Evolutionary conservation across 1,140 invertebrate genomes (phyloP), one percentile per base, ranked within the genome.

Genomic region (Sipha flava): DNA sequence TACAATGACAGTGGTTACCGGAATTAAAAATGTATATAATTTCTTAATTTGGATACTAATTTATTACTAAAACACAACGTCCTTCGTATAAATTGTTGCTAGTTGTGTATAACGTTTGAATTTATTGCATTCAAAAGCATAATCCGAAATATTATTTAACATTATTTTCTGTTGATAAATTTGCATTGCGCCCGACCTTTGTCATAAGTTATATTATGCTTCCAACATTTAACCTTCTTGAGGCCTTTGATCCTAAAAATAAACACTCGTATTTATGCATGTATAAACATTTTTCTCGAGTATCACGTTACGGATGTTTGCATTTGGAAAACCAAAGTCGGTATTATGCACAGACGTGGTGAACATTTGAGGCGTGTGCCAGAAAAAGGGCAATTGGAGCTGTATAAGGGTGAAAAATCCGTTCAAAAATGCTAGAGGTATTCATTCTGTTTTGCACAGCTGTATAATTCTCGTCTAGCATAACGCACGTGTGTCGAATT

Each of bases 381-480:
- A 45, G 64, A 70, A 70, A 47, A 70, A 40, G 21, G 31, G 49
- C 73, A 57, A 77, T 77, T 57, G 52, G 34, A 59, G 49, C 21
- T 40, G 26, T 52, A 73, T 54, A 73, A 52, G 47, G 70, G 34
- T 37, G 72, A 75, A 52, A 75, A 75, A 75, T 75, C 72, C 72
- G 29, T 54, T 29, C 52, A 26, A 77, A 54, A 37, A 77, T n/a
- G 52, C 52, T 18, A 29, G 47, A 21, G 29, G 21, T 52, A 37
- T 73, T 54, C 70, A 23, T 73, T 54, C 45, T 34, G 47, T 73
- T 52, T 34, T 37, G 47, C 70, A 40, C 73, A 57, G 29, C 52
- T 57, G 73, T 77, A 77, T 77, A 77, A 77, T 77, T 77, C 73
- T 57, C 52, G 73, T 77, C 73, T 77, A 57, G 73, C 73, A 34